phyloP scores from a whole-genome alignment of 2,113 vertebrate species.

The Tetrax tetrax region DNA sequence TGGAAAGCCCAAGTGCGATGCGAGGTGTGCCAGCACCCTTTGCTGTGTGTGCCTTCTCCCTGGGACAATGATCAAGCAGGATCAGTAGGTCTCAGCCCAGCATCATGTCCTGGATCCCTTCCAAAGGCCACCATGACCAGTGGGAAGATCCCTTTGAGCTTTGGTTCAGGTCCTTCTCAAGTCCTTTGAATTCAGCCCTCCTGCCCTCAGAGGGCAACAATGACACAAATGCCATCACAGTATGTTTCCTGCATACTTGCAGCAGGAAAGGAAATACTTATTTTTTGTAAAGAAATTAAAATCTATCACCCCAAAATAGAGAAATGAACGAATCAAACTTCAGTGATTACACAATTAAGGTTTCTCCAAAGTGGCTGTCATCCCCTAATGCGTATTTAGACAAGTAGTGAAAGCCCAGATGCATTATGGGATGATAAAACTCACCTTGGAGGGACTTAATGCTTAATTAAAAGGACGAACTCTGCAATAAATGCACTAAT shows the following conservation, averaged over 20 bases:
- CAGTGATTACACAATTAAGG: not conserved
- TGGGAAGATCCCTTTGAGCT: not conserved
- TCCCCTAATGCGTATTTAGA: conserved; percentile 26
- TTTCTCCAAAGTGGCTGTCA: conserved; percentile 30
- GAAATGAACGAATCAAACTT: not conserved
- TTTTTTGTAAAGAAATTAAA: not conserved
- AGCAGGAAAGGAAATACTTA: not conserved
- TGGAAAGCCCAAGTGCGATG: not conserved
- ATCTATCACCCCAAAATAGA: not conserved
- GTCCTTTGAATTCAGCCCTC: not conserved
- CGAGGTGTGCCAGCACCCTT: fast-evolving
- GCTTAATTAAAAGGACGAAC: conserved; percentile 60
- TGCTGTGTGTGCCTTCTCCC: not conserved
- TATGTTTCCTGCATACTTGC: not conserved
- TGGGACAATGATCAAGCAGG: not conserved
- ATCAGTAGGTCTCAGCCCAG: not conserved
- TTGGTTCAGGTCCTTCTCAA: not conserved
- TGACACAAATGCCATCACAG: no score
- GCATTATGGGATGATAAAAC: conserved; percentile 59
- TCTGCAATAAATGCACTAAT: conserved; percentile 53
- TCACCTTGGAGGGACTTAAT: conserved; percentile 58
- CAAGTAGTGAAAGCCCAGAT: conserved; percentile 19
- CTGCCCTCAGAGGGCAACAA: fast-evolving
- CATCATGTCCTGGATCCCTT: not conserved
- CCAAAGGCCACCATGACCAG: not conserved